A percentile compares a stretch with the other conserved stretches of the same genome.
These are phyloP conservation scores for Hycleus cichorii DNA, from an alignment of 1,140 invertebrate genomes.

Conservation along the genomic window DNA sequence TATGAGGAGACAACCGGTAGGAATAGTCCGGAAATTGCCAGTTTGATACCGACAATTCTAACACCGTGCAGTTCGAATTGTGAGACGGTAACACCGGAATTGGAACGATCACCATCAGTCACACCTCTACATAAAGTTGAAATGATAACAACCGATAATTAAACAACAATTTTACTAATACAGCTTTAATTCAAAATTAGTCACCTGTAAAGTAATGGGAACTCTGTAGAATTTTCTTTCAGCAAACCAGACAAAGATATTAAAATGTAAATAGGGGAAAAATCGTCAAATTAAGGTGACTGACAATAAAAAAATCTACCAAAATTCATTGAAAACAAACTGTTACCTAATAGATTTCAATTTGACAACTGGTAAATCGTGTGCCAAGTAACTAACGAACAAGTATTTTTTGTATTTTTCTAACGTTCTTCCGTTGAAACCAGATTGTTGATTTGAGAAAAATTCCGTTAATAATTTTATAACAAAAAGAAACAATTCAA, in stretches of 20 bases:
- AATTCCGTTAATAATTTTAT: neutral
- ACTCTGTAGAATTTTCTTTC: conserved; percentile 1
- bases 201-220: conserved; percentile 2
- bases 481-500: conserved; percentile 2
- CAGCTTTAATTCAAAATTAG: neutral
- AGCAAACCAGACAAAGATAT: conserved; percentile 8
- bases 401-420: neutral
- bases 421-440: neutral
- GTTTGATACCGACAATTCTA: conserved; percentile 44
- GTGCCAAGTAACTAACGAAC: neutral
- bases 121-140: conserved; percentile 46
- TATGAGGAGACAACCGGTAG: conserved; percentile 45
- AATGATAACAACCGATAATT: conserved; percentile 43
- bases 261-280: conserved; percentile 3
- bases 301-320: conserved; percentile 32
- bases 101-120: conserved; percentile 42
- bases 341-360: neutral
- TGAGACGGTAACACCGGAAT: conserved; percentile 41
- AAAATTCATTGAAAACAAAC: conserved; percentile 1
- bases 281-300: conserved; percentile 38
- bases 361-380: neutral
- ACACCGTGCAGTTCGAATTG: conserved; percentile 44
- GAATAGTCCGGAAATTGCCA: conserved; percentile 50
- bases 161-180: conserved; percentile 7
- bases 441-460: neutral